Evolutionary conservation across 2,113 vertebrate genomes (phyloP).

Genomic region (Salvator merianae): DNA sequence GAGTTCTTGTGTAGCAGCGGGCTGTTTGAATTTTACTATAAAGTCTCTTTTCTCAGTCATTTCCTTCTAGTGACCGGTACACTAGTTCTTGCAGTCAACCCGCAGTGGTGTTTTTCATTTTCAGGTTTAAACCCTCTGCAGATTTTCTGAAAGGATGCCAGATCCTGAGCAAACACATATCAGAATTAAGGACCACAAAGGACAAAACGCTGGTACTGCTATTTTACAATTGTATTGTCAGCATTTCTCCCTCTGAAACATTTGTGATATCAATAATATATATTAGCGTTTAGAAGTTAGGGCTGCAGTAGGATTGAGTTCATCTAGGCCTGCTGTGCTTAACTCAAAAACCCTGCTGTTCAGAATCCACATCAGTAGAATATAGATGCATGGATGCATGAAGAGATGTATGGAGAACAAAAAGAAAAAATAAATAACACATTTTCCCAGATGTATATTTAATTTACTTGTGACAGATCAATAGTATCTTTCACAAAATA

Average conservation of each 20-base stretch:
- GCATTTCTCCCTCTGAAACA: background rate
- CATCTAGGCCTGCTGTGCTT: background rate
- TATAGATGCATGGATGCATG: background rate
- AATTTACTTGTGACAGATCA: conserved; percentile 31
- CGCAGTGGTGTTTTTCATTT: conserved; percentile 48
- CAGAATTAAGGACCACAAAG: conserved; percentile 78
- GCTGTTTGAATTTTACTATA: background rate
- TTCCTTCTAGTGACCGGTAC: background rate
- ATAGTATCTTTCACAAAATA: conserved; percentile 46
- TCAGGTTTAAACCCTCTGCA: conserved; percentile 84
- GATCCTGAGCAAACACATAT: conserved; percentile 84
- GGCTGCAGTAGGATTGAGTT: background rate
- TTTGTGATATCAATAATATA: background rate
- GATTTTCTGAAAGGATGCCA: conserved; percentile 85
- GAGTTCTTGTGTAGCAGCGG: background rate
- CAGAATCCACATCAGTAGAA: background rate
- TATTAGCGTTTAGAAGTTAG: background rate
- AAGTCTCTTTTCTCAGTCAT: background rate
- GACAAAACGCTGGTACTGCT: conserved; percentile 87
- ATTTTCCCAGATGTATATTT: conserved; percentile 2
- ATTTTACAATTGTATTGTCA: conserved; percentile 30
- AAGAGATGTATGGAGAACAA: background rate
- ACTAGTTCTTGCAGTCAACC: conserved; percentile 16
- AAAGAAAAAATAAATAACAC: background rate
- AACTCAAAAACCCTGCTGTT: background rate